Evolutionary conservation across 1,140 invertebrate genomes (phyloP).

Genomic region (Drosophila ficusphila): DNA sequence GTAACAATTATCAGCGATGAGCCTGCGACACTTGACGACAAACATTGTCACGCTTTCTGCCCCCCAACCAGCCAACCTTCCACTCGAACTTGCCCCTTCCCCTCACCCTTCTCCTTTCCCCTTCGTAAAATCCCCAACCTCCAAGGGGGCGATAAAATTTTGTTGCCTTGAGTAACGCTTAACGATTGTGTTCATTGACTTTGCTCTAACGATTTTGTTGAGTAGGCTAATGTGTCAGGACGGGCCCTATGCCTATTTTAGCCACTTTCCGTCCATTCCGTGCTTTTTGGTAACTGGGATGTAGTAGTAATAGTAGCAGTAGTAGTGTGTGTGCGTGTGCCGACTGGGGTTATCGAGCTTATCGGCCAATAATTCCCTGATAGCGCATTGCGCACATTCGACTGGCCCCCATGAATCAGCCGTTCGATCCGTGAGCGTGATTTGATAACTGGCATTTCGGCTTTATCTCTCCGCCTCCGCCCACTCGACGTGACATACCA

Average conservation of each 20-base stretch:
- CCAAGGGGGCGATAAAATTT: slow-evolving; percentile 73
- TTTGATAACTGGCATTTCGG: slow-evolving; percentile 32
- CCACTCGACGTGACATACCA: slow-evolving; percentile 1
- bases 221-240: slow-evolving; percentile 64
- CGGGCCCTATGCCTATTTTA: slow-evolving; percentile 8
- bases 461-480: background rate
- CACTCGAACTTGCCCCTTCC: background rate
- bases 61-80: background rate
- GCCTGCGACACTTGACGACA: slow-evolving; percentile 69
- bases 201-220: slow-evolving; percentile 70
- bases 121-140: slow-evolving; percentile 7
- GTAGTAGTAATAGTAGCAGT: too few relatives aligned
- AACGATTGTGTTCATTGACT: slow-evolving; percentile 78
- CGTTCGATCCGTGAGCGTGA: slow-evolving; percentile 37
- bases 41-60: slow-evolving; percentile 45
- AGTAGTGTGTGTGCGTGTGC: too few relatives aligned
- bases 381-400: slow-evolving; percentile 56
- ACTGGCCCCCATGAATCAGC: slow-evolving; percentile 55
- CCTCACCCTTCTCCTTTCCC: too few relatives aligned
- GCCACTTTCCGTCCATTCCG: background rate
- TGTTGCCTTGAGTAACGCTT: slow-evolving; percentile 72
- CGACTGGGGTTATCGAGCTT: slow-evolving; percentile 54
- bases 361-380: slow-evolving; percentile 64
- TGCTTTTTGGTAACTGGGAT: background rate
- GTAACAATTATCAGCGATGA: slow-evolving; percentile 68